A percentile compares a stretch with the other conserved stretches of the same genome.
Conservation (phyloP, 2,888 invertebrate species). For the Scaptomyza polygonia region DNA sequence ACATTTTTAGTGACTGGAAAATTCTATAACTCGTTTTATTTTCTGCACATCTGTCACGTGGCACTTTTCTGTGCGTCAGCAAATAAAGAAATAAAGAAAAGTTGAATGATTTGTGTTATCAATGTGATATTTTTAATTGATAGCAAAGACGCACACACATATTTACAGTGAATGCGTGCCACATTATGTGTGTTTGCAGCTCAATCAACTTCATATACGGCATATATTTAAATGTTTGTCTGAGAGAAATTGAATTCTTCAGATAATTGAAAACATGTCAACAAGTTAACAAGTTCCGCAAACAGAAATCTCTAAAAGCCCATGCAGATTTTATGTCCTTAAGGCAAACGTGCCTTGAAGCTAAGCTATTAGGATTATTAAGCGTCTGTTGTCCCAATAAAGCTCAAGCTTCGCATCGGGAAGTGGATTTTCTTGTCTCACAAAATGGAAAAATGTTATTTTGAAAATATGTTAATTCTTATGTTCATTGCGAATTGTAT, state of each 20-base stretch:
- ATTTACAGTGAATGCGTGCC: constrained; percentile 8
- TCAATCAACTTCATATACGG: constrained; percentile 46
- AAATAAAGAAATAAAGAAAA: constrained; percentile 48
- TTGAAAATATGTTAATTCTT: neutral
- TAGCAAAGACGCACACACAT: constrained; percentile 26
- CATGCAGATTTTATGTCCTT: constrained; percentile 38
- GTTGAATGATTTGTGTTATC: constrained; percentile 57
- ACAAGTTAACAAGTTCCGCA: constrained; percentile 59
- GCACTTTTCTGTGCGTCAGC: constrained; percentile 37
- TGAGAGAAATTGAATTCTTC: constrained; percentile 51
- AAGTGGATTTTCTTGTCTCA: constrained; percentile 42
- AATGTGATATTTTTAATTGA: constrained; percentile 77
- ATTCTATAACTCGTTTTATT: constrained; percentile 22
- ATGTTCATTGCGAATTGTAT: neutral
- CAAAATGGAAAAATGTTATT: constrained; percentile 10
- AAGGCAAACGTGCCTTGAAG: constrained; percentile 33
- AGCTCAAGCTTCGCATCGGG: neutral
- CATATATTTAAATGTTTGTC: constrained; percentile 9
- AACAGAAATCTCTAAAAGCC: constrained; percentile 25
- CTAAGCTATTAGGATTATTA: constrained; percentile 42
- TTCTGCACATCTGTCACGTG: constrained; percentile 46
- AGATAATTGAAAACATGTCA: constrained; percentile 81
- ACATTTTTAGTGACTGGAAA: constrained; percentile 19
- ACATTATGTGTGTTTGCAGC: constrained; percentile 17
- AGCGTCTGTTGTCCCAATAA: constrained; percentile 5